Conservation (phyloP, 2,113 vertebrate genomes). For the Pelmatolapia mariae region DNA sequence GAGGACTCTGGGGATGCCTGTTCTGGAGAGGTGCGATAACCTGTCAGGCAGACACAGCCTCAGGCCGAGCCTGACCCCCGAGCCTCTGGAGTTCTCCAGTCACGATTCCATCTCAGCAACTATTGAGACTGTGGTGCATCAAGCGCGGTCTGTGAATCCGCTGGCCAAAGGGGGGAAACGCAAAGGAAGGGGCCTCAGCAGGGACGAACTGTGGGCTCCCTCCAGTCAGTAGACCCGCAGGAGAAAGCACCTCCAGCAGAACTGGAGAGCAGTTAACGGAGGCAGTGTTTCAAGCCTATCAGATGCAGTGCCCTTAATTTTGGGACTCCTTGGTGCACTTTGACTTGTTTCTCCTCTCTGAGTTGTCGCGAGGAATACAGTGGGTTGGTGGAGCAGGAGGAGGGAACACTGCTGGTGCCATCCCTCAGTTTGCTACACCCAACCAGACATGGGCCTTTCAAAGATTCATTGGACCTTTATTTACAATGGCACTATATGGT, state of each 20-base stretch:
- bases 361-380: constrained; percentile 26
- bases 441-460: constrained; percentile 53
- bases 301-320: constrained; percentile 50
- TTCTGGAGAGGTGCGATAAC: constrained; percentile 92
- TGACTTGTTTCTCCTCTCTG: constrained; percentile 55
- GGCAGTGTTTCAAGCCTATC: constrained; percentile 12
- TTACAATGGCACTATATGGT: constrained; percentile 66
- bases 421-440: constrained; percentile 12
- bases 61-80: constrained; percentile 72
- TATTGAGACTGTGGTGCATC: constrained; percentile 94
- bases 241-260: not conserved
- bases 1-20: constrained; percentile 85
- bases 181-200: constrained; percentile 76
- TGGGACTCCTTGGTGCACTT: constrained; percentile 70
- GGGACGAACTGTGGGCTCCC: constrained; percentile 64
- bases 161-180: constrained; percentile 70
- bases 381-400: constrained; percentile 7
- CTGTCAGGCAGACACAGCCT: constrained; percentile 83
- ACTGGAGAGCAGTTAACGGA: constrained; percentile 6
- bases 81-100: constrained; percentile 76
- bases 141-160: constrained; percentile 80
- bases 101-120: constrained; percentile 91
- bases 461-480: constrained; percentile 55
- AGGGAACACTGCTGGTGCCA: constrained; percentile 3
- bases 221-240: constrained; percentile 56